phyloP scores from a whole-genome alignment of 2,888 invertebrate genomes.

The Cephus runcator region DNA sequence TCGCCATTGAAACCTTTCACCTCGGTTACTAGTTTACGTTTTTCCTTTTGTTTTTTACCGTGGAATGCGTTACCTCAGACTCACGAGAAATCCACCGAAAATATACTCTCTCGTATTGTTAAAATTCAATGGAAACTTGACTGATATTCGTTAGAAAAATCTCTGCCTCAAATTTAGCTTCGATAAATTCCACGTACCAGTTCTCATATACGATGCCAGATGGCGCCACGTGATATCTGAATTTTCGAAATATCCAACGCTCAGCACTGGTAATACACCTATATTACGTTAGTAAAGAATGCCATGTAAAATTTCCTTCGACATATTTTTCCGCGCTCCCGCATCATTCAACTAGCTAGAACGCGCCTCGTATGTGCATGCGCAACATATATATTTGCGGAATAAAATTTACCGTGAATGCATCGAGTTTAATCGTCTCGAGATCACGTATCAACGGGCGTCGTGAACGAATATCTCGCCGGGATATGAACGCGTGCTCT shows the following conservation, averaged over 20 bases:
- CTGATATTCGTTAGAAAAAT: not conserved
- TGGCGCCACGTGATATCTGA: not conserved
- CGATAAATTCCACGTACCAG: not conserved
- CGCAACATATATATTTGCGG: not conserved
- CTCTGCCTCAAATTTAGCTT: not conserved
- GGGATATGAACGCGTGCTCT: not conserved
- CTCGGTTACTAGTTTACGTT: not conserved
- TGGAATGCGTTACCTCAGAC: not conserved
- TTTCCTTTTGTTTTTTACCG: not conserved
- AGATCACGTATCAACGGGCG: not conserved
- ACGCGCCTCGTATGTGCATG: not conserved
- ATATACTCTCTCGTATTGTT: not conserved
- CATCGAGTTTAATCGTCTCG: not conserved
- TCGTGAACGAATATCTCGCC: not conserved
- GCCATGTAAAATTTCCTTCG: not conserved
- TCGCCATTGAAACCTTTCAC: not conserved
- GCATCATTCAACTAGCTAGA: not conserved
- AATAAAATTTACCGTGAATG: not conserved
- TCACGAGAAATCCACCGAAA: not conserved
- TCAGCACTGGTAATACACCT: not conserved
- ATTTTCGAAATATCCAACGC: not conserved
- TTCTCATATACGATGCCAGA: not conserved
- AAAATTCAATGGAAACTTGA: not conserved
- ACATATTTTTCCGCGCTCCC: not conserved
- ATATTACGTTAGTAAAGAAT: not conserved